Conservation (phyloP, 2,113 vertebrate genomes). For the Bungarus multicinctus region DNA sequence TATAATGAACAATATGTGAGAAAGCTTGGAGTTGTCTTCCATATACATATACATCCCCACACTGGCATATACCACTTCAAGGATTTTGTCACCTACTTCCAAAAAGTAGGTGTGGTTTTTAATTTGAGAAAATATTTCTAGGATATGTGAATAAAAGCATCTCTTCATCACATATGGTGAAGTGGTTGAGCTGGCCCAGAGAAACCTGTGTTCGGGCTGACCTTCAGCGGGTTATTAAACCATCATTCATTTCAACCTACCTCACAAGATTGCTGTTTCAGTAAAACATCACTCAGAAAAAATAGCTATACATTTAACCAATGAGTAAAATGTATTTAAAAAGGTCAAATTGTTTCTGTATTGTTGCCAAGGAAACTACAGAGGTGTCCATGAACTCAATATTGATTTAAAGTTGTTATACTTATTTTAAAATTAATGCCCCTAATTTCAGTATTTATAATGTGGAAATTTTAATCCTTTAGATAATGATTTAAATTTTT, state of each 20-base stretch:
- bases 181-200: not conserved
- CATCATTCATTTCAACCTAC: not conserved
- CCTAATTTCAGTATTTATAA: not conserved
- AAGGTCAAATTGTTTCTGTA: not conserved
- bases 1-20: not conserved
- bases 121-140: not conserved
- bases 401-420: not conserved
- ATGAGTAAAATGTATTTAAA: not conserved
- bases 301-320: not conserved
- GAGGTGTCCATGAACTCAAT: not conserved
- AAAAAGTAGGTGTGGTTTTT: not conserved
- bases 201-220: not conserved
- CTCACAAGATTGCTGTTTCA: not conserved
- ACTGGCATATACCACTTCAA: not conserved
- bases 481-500: not conserved
- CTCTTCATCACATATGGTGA: not conserved
- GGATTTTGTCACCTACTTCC: not conserved
- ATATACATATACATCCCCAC: not conserved
- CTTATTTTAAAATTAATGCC: not conserved
- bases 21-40: not conserved
- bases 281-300: not conserved
- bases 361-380: not conserved
- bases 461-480: not conserved
- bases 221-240: not conserved
- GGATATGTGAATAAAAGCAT: not conserved